Conservation (phyloP, 2,797 vertebrate species). For the Acanthornis magna region DNA sequence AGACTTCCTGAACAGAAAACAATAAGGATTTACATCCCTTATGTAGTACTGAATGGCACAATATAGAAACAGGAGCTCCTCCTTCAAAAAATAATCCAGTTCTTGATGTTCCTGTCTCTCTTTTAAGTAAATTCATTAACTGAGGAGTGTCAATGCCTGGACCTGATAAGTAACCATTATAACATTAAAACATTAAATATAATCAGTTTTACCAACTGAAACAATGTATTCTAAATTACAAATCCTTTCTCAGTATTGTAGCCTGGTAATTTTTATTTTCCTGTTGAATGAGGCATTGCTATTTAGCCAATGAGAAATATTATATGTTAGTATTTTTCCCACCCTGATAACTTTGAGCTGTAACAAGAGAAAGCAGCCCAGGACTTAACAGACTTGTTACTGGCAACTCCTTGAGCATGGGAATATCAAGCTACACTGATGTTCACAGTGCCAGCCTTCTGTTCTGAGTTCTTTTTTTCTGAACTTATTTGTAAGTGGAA, state of each 20-base stretch:
- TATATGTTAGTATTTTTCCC: background rate
- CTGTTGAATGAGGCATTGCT: background rate
- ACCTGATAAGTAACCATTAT: background rate
- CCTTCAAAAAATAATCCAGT: background rate
- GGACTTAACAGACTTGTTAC: background rate
- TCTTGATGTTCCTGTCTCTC: background rate
- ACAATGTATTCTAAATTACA: background rate
- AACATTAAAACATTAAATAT: background rate
- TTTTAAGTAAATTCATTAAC: background rate
- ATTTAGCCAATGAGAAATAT: background rate
- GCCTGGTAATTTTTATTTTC: background rate
- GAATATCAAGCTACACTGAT: slow-evolving; percentile 15
- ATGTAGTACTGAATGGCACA: background rate
- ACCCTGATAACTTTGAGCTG: background rate
- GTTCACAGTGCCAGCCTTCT: background rate
- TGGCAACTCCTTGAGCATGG: background rate
- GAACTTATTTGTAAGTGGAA: background rate
- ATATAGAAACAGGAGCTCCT: background rate
- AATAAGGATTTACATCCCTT: background rate
- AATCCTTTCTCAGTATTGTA: background rate
- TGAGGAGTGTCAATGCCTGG: background rate
- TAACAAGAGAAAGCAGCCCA: background rate
- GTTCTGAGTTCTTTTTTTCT: background rate
- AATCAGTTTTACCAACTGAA: background rate
- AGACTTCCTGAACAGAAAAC: background rate